These are phyloP conservation scores for Pao palembangensis DNA, from an alignment of 2,113 vertebrate genomes.

Conservation along the genomic window DNA sequence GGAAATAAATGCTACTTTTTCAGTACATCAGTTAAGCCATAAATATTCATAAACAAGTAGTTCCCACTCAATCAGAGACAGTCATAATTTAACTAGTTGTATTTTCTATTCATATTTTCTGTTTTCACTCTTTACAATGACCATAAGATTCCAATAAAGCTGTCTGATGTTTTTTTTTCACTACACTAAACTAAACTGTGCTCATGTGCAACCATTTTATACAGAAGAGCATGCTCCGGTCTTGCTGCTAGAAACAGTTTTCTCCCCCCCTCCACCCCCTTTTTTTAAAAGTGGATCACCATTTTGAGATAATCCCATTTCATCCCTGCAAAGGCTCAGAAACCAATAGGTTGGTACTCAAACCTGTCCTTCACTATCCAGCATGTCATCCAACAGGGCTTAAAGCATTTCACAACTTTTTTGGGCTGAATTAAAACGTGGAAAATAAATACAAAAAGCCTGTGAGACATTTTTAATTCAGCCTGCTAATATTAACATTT, in stretches of 20 bases:
- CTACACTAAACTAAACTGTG: no score
- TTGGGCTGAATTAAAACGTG: slow-evolving; percentile 8
- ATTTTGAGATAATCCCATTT: slow-evolving; percentile 28
- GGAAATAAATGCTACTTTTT: no score
- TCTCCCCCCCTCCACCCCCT: neutral
- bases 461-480: slow-evolving; percentile 1
- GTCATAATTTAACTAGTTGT: no score
- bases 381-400: slow-evolving; percentile 3
- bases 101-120: no score
- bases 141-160: slow-evolving; percentile 2
- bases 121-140: slow-evolving; percentile 6
- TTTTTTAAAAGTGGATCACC: slow-evolving; percentile 20
- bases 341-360: slow-evolving; percentile 21
- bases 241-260: neutral
- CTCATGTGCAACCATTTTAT: slow-evolving; percentile 12
- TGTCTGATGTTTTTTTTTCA: slow-evolving; percentile 9
- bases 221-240: slow-evolving; percentile 13
- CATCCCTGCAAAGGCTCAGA: slow-evolving; percentile 16
- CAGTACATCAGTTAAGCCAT: no score
- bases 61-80: no score
- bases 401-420: slow-evolving; percentile 30
- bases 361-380: slow-evolving; percentile 28
- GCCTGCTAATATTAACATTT: slow-evolving; percentile 3
- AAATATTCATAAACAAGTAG: no score
- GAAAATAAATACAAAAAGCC: slow-evolving; percentile 4